Percentiles rank a stretch among this genome's conserved stretches.
Evolutionary conservation across 2,113 vertebrate genomes (phyloP).

Genomic region (Scytalopus superciliaris): DNA sequence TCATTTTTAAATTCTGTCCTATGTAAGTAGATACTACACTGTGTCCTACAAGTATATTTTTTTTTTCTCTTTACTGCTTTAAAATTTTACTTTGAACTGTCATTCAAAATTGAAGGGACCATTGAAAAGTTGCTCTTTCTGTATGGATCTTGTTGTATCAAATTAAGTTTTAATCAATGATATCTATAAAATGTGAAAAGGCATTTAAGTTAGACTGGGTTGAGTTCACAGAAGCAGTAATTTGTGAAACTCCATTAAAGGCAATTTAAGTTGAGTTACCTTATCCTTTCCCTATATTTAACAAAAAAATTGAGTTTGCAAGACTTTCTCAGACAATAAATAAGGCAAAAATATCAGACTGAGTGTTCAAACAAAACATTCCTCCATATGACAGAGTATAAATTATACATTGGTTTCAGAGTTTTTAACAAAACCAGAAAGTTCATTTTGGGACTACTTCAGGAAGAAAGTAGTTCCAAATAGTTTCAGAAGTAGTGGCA

Average conservation of each 20-base stretch:
- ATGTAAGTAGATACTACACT: background rate
- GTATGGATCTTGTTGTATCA: background rate
- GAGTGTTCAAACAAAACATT: background rate
- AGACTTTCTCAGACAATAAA: background rate
- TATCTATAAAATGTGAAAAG: background rate
- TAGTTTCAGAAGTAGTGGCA: background rate
- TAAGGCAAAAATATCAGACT: background rate
- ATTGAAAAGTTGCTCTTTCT: background rate
- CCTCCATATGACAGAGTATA: background rate
- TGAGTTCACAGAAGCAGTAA: background rate
- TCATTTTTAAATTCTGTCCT: background rate
- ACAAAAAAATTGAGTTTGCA: background rate
- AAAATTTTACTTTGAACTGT: background rate
- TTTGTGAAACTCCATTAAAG: background rate
- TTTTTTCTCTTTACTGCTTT: background rate
- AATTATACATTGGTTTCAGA: background rate
- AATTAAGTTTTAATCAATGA: background rate
- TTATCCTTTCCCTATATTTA: background rate
- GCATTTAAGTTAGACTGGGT: background rate
- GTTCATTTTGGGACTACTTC: rapidly evolving
- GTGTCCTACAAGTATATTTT: background rate
- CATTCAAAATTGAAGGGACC: background rate
- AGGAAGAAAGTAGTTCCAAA: background rate
- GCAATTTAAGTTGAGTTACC: background rate
- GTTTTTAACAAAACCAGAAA: background rate